These are phyloP conservation scores for Cheilosia impressa DNA, from an alignment of 2,888 invertebrate genomes.

Conservation along the genomic window DNA sequence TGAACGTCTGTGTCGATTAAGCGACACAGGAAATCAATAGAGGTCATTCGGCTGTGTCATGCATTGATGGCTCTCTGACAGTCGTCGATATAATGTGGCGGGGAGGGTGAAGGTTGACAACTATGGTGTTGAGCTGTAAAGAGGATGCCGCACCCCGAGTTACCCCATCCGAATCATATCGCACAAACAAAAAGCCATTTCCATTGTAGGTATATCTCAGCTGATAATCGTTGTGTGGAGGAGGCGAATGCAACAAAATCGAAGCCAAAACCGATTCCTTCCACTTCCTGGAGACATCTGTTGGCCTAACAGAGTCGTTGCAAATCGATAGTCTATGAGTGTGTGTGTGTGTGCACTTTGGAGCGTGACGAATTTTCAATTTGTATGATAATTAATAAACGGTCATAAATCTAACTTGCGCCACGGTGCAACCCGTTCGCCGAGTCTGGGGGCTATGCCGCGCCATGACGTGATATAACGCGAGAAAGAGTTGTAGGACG, in stretches of 20 bases:
- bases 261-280: slow-evolving; percentile 28
- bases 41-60: slow-evolving; percentile 71
- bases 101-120: slow-evolving; percentile 29
- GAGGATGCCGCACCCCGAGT: slow-evolving; percentile 72
- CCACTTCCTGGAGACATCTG: slow-evolving; percentile 67
- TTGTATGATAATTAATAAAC: slow-evolving; percentile 78
- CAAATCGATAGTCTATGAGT: slow-evolving; percentile 58
- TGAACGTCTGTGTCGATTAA: slow-evolving; percentile 64
- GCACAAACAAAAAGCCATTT: slow-evolving; percentile 34
- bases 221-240: slow-evolving; percentile 24
- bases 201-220: slow-evolving; percentile 14
- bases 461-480: slow-evolving; percentile 62
- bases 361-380: slow-evolving; percentile 78
- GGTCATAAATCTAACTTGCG: slow-evolving; percentile 73
- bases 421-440: slow-evolving; percentile 68
- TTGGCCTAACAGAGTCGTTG: slow-evolving; percentile 41
- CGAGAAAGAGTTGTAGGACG: slow-evolving; percentile 65
- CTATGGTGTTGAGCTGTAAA: slow-evolving; percentile 69
- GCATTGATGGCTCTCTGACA: slow-evolving; percentile 55
- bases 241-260: slow-evolving; percentile 16
- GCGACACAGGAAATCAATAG: slow-evolving; percentile 71
- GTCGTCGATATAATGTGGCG: background rate
- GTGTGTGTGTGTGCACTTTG: slow-evolving; percentile 38
- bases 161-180: slow-evolving; percentile 59
- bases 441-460: slow-evolving; percentile 55